Percentiles rank a stretch among this genome's conserved stretches.
Conservation (phyloP, 2,797 vertebrate genomes). For the Buphagus erythrorhynchus region DNA sequence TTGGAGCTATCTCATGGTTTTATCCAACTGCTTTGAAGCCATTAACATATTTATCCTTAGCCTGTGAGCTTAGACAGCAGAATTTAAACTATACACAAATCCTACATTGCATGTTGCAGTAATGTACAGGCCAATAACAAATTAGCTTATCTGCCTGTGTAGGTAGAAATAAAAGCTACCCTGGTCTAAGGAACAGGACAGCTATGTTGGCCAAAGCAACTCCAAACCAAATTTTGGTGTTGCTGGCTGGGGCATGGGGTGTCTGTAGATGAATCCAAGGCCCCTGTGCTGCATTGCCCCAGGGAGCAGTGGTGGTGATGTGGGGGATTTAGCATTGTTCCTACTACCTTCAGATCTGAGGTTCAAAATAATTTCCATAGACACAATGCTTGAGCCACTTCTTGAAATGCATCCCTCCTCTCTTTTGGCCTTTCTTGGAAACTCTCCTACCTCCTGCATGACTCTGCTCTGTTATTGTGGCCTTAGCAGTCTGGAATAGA, state of each 20-base stretch:
- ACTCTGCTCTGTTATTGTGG: background rate
- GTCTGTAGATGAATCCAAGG: rapidly evolving
- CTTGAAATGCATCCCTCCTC: background rate
- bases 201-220: rapidly evolving
- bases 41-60: background rate
- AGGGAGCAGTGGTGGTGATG: background rate
- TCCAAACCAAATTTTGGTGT: background rate
- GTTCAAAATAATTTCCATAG: background rate
- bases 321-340: background rate
- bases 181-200: background rate
- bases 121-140: background rate
- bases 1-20: background rate
- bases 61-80: background rate
- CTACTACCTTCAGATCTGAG: background rate
- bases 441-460: rapidly evolving
- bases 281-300: background rate
- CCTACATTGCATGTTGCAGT: rapidly evolving
- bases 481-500: background rate
- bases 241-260: background rate
- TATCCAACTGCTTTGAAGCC: background rate
- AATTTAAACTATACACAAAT: background rate
- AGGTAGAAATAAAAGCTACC: background rate
- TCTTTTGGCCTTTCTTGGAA: background rate
- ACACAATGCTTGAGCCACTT: rapidly evolving
- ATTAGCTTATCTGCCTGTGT: background rate